Evolutionary conservation across 2,797 vertebrate genomes (phyloP).

Genomic region (Tiaroga cobitis): DNA sequence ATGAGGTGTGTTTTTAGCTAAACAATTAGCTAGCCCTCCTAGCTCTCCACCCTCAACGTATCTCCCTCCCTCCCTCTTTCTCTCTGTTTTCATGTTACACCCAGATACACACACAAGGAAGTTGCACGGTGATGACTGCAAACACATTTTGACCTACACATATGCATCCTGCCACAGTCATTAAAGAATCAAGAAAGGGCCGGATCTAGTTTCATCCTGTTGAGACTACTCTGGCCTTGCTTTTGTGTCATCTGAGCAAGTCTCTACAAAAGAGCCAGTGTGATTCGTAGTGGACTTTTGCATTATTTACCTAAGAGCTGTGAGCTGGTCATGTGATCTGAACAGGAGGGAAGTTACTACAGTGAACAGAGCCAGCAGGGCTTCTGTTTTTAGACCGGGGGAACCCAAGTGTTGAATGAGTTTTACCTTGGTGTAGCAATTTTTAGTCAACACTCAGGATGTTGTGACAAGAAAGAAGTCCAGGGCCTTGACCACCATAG

Average conservation of each 20-base stretch:
- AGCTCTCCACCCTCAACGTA: not conserved
- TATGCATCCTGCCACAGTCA: slow-evolving; percentile 56
- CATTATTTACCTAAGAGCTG: slow-evolving; percentile 72
- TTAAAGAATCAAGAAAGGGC: slow-evolving; percentile 63
- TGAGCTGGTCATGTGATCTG: slow-evolving; percentile 60
- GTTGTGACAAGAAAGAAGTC: slow-evolving; percentile 14
- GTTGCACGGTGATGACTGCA: slow-evolving; percentile 27
- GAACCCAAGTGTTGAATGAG: slow-evolving; percentile 61
- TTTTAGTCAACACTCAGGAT: slow-evolving; percentile 19
- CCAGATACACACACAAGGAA: slow-evolving; percentile 17
- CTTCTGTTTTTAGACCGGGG: slow-evolving; percentile 69
- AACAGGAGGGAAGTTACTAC: slow-evolving; percentile 66
- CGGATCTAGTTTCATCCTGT: slow-evolving; percentile 69
- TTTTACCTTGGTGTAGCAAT: slow-evolving; percentile 21
- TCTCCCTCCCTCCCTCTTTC: not conserved
- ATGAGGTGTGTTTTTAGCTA: slow-evolving; percentile 42
- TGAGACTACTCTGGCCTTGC: slow-evolving; percentile 60
- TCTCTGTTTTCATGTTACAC: slow-evolving; percentile 13
- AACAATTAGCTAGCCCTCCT: slow-evolving; percentile 24
- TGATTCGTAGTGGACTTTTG: slow-evolving; percentile 63
- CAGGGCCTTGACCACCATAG: not conserved
- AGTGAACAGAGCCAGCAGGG: slow-evolving; percentile 50
- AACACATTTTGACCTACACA: slow-evolving; percentile 33
- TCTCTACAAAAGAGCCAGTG: slow-evolving; percentile 66
- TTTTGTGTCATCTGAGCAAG: slow-evolving; percentile 57